Evolutionary conservation across 2,797 vertebrate species (phyloP).

Genomic region (Sebastes melanostomus): DNA sequence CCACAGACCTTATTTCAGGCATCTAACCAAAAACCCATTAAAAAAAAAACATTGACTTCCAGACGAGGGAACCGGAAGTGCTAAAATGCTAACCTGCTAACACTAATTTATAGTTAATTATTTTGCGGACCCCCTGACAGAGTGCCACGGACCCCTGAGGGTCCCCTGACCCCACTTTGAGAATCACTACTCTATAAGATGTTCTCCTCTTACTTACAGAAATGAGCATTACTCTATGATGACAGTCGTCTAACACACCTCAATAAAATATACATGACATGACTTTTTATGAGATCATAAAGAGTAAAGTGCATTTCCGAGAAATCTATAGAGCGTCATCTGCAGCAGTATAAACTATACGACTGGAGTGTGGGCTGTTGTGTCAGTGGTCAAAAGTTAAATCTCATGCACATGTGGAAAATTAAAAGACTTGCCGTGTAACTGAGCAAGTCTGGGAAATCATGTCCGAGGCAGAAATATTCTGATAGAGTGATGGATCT

Average conservation of each 20-base stretch:
- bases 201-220: not conserved
- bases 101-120: no score
- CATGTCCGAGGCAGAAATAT: slow-evolving; percentile 34
- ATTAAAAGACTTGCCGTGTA: slow-evolving; percentile 27
- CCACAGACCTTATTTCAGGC: no score
- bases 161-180: no score
- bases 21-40: no score
- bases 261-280: not conserved
- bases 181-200: not conserved
- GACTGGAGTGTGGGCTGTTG: slow-evolving; percentile 9
- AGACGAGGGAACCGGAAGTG: no score
- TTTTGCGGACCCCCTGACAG: no score
- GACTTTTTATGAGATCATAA: not conserved
- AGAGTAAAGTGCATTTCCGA: slow-evolving; percentile 18
- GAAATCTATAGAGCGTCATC: slow-evolving; percentile 27
- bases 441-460: slow-evolving; percentile 43
- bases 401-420: slow-evolving; percentile 42
- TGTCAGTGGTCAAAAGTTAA: slow-evolving; percentile 36
- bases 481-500: slow-evolving; percentile 65
- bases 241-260: not conserved
- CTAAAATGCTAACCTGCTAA: no score
- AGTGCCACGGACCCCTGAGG: no score
- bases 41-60: no score
- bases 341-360: not conserved
- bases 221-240: not conserved